Percentiles rank a stretch among this genome's conserved stretches.
Conservation (phyloP, 2,797 vertebrate species). For the Dendrocincla fuliginosa region DNA sequence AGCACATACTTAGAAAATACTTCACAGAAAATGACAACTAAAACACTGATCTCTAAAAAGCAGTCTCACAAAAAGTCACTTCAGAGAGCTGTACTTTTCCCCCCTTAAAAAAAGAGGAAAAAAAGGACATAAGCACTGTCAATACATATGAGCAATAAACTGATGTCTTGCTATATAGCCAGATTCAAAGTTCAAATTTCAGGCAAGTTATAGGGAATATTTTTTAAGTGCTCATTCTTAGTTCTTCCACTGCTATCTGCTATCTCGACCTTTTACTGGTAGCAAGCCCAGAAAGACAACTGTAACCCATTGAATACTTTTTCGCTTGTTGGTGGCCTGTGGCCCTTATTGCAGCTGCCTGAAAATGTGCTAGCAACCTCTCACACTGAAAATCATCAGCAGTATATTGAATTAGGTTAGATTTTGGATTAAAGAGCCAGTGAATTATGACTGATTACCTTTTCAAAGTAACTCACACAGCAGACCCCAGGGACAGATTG, state of each 20-base stretch:
- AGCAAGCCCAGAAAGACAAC: background rate
- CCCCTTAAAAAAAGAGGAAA: background rate
- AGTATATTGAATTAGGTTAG: background rate
- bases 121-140: background rate
- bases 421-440: slow-evolving; percentile 23
- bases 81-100: background rate
- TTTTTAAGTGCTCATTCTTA: background rate
- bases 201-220: background rate
- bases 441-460: slow-evolving; percentile 40
- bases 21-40: background rate
- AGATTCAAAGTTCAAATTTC: background rate
- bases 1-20: background rate
- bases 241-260: background rate
- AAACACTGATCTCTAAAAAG: background rate
- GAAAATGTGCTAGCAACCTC: background rate
- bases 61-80: background rate
- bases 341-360: background rate
- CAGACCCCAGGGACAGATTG: slow-evolving; percentile 4
- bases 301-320: background rate
- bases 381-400: background rate
- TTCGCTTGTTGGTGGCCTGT: background rate
- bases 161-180: background rate
- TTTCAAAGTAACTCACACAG: slow-evolving; percentile 6
- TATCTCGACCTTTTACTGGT: background rate
- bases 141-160: background rate